A percentile compares a stretch with the other conserved stretches of the same genome.
These are phyloP conservation scores for Cydia strobilella DNA, from an alignment of 1,140 invertebrate genomes.

Conservation along the genomic window DNA sequence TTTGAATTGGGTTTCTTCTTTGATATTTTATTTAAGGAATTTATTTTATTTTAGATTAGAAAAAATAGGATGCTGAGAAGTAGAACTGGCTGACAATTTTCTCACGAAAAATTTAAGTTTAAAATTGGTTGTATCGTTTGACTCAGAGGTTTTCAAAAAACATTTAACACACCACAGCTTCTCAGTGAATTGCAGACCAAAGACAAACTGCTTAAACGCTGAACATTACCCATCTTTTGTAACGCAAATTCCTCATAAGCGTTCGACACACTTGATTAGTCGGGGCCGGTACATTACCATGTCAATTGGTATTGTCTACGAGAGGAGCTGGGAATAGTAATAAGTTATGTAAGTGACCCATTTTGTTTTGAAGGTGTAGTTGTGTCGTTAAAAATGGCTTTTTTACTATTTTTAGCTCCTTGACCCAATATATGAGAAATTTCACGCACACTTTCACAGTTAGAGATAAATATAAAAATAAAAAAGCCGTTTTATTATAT, in stretches of 20 bases:
- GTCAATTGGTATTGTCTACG: background rate
- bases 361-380: slow-evolving; percentile 12
- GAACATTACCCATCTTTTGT: slow-evolving; percentile 7
- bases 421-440: no score
- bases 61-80: no score
- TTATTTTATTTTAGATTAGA: no score
- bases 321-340: slow-evolving; percentile 10
- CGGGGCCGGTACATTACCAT: background rate
- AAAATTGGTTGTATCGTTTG: no score
- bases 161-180: background rate
- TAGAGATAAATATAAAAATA: no score
- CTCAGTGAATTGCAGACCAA: background rate
- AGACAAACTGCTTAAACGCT: slow-evolving; percentile 9
- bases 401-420: background rate
- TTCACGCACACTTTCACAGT: no score
- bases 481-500: no score
- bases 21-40: no score
- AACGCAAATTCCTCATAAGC: background rate
- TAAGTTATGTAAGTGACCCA: slow-evolving; percentile 3
- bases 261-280: slow-evolving; percentile 7
- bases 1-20: no score
- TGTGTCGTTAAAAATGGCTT: background rate
- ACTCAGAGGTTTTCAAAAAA: no score
- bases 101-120: no score
- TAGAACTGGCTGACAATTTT: no score